Base-by-base conservation (phyloP, 1,140 invertebrate species). In the Archegozetes longisetosus region DNA sequence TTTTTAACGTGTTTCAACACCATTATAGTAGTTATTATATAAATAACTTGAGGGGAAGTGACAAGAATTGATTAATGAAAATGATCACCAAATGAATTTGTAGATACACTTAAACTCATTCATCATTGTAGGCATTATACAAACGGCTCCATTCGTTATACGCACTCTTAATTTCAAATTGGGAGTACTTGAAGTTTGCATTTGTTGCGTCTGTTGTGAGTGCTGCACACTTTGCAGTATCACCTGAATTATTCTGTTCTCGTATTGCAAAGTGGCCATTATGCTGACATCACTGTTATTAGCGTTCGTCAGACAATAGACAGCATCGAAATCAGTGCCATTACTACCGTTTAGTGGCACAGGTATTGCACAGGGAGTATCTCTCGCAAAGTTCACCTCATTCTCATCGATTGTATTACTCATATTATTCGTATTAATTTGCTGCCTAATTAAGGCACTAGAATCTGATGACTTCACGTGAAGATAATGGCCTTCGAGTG, bases 401-500 rank as follows among this genome's bases (percentile, higher is more conserved):
- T 3, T 22, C 14, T 52, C n/a, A 9, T 12, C 22, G 24, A 23
- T 29, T 3, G 2, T 14, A 17, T 53, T 54, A 20, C 12, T 57
- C 26, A 53, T 50, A 46, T 55, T 29, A 49, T 61, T 53, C n/a
- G 23, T 51, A 25, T 23, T 51, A 1, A 55, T 53, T 58, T 23
- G n/a, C 3, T 50, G 40, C 24, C 23, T 47, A 24, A 50, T 24
- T 51, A n/a, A 55, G 22, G 32, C 32, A 12, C 40, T 56, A 27
- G 14, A 47, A 40, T 55, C 12, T 46, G 46, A 56, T 29, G 49
- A 12, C 40, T 29, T 25, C 1, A 62, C 52, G 26, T 55, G 50
- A 14, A 62, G 28, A n/a, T 23, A 58, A 32, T 62, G 61, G 14
- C 55, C 61, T 22, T 62, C 61, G n/a, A 62, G n/a, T 20, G 20